Evolutionary conservation across 2,888 invertebrate genomes (phyloP), one percentile per base, ranked within the genome.

Genomic region (Brenthis hecate): DNA sequence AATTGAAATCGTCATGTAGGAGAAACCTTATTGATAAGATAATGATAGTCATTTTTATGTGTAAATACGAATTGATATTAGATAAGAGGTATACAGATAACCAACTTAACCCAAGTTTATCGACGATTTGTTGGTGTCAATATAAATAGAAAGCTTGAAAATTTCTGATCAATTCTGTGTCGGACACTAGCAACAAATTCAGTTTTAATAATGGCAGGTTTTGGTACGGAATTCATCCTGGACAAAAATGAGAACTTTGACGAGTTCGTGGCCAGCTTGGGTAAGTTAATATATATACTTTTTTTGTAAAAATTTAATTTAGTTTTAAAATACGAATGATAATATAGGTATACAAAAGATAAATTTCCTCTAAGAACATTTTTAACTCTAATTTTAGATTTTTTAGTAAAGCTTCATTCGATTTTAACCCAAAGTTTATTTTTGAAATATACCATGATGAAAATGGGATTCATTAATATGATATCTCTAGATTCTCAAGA

Each of bases 161-260:
- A 13, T 23, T 63, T 66, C 56, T 43, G 19, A 14, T 23, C 60
- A 58, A 51, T 71, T 66, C 19, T 57, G 61, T 70, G 14, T 68
- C 55, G 23, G 19, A 16, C n/a, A 28, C 47, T 47, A 19, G 11
- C 6, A 5, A 23, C 13, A 36, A 66, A 43, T 43, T 43, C 2
- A 60, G 32, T 28, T 55, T 47, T n/a, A 47, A 80, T 77, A 72
- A 86, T 86, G 85, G 69, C 84, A 16, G 86, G 77, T 76, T 61
- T 80, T 13, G 85, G 82, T 66, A 81, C 82, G 63, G 74, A 76
- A 23, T 86, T 80, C 77, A 76, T 71, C 16, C 77, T 75, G 56
- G 78, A 72, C 0, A 81, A 69, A 48, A 74, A 81, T 23, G 85
- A 86, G 72, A 84, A 81, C 23, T 83, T 78, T 65, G 80, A 81